These are phyloP conservation scores for Philaethria dido DNA, from an alignment of 2,888 invertebrate genomes.

Conservation along the genomic window DNA sequence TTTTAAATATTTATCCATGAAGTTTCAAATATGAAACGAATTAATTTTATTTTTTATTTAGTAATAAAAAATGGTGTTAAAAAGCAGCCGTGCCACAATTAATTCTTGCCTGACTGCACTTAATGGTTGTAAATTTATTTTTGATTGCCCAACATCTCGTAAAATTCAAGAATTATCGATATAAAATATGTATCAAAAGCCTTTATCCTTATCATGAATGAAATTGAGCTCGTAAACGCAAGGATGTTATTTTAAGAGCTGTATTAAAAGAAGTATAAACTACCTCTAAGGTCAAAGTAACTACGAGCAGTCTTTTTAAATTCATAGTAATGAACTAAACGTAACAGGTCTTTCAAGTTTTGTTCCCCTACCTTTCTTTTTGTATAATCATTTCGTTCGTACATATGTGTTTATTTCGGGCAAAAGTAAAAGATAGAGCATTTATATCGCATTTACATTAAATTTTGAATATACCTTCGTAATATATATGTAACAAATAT, in stretches of 20 bases:
- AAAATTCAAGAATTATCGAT: neutral
- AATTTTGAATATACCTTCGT: neutral
- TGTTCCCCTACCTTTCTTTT: constrained; percentile 9
- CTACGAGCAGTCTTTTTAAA: neutral
- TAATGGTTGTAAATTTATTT: no score
- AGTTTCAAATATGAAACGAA: no score
- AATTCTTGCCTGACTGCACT: no score
- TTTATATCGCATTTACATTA: neutral
- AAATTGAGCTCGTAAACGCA: no score
- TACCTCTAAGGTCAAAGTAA: neutral
- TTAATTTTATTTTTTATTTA: no score
- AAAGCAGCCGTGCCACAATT: no score
- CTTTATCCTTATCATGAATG: neutral
- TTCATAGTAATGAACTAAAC: neutral
- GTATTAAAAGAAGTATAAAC: neutral
- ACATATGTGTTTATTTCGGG: neutral
- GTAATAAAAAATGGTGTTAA: no score
- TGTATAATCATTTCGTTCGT: neutral
- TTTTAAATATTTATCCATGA: no score
- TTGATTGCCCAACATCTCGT: neutral
- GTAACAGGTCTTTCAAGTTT: constrained; percentile 20
- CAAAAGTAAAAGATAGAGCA: neutral
- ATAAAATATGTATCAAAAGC: neutral
- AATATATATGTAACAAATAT: no score
- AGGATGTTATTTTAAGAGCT: constrained; percentile 6